Evolutionary conservation across 2,888 invertebrate genomes (phyloP).

Genomic region (Diarsia brunnea): DNA sequence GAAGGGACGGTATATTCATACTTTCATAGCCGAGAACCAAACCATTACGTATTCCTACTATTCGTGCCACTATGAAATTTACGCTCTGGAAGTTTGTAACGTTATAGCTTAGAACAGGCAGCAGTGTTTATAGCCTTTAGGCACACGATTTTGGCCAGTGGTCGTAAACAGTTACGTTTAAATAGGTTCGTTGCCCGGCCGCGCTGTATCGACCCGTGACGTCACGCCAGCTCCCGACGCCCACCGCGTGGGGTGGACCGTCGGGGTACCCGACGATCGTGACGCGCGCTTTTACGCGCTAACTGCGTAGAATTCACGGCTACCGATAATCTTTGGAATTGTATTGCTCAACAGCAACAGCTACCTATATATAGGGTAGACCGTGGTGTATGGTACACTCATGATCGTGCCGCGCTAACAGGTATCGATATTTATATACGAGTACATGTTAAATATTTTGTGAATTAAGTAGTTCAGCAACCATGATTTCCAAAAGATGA

Average conservation of each 20-base stretch:
- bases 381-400: not conserved
- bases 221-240: slow-evolving; percentile 67
- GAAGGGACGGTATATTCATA: not conserved
- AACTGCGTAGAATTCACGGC: slow-evolving; percentile 29
- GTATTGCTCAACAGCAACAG: not conserved
- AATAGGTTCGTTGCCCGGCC: slow-evolving; percentile 78
- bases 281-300: slow-evolving; percentile 43
- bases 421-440: not conserved
- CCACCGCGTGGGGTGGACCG: slow-evolving; percentile 42
- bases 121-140: slow-evolving; percentile 34
- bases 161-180: slow-evolving; percentile 70
- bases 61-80: not conserved
- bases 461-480: not conserved
- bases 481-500: not conserved
- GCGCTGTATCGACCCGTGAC: slow-evolving; percentile 81
- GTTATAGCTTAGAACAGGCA: slow-evolving; percentile 18
- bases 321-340: not conserved
- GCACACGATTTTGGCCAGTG: slow-evolving; percentile 59
- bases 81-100: slow-evolving; percentile 6
- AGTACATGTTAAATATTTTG: not conserved
- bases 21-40: slow-evolving; percentile 6
- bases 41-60: not conserved
- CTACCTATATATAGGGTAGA: not conserved
- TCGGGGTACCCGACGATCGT: slow-evolving; percentile 39
- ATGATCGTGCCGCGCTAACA: not conserved